A percentile compares a stretch with the other conserved stretches of the same genome.
phyloP scores from a whole-genome alignment of 1,140 invertebrate genomes.

The Penaeus japonicus region DNA sequence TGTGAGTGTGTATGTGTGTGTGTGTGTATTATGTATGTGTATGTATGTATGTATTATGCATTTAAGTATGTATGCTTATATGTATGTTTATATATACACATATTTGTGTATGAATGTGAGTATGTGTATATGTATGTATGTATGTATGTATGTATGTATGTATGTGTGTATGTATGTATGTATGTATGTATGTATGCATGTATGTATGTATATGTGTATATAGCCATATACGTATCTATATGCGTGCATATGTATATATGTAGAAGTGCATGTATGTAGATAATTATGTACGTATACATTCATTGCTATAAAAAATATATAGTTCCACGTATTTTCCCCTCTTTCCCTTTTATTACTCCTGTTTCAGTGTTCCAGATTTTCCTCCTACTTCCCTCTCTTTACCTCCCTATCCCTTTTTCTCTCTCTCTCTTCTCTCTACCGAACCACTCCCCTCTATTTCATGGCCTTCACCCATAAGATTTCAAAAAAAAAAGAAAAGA shows the following conservation, averaged over 20 bases:
- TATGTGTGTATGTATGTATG: not conserved
- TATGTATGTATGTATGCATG: not conserved
- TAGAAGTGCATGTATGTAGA: no score
- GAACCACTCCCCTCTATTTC: not conserved
- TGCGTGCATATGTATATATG: no score
- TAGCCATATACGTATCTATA: no score
- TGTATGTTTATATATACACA: not conserved
- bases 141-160: no score
- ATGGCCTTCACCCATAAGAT: not conserved
- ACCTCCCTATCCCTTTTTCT: not conserved
- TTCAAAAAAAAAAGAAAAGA: not conserved
- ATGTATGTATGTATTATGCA: not conserved
- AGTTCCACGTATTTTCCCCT: no score
- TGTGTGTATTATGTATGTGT: not conserved
- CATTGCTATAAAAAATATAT: no score
- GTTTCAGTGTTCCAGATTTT: no score
- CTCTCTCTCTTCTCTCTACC: not conserved
- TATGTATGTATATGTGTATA: not conserved
- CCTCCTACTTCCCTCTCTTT: not conserved
- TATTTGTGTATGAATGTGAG: not conserved
- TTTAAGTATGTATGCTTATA: not conserved
- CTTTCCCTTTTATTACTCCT: no score
- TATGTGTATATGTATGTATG: not conserved
- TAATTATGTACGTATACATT: no score
- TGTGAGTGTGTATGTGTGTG: not conserved